Conservation (phyloP, 2,797 vertebrate genomes). For the Pempheris klunzingeri region DNA sequence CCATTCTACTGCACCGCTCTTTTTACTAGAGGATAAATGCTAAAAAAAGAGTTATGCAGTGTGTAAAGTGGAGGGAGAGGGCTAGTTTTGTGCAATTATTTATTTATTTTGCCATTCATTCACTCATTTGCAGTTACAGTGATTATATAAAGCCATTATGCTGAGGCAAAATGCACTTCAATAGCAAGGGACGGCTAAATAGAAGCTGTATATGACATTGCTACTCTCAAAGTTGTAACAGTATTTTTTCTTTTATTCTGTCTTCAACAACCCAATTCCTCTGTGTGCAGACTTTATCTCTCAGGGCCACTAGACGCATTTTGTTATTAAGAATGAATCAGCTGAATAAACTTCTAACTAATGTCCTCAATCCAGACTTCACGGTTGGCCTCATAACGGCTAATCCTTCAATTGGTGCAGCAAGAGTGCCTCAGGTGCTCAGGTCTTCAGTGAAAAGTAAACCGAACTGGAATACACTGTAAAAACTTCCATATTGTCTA, state of each 20-base stretch:
- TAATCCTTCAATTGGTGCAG: slow-evolving; percentile 77
- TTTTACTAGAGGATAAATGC: slow-evolving; percentile 31
- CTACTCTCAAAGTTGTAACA: slow-evolving; percentile 35
- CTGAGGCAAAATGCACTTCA: slow-evolving; percentile 42
- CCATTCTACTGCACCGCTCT: slow-evolving; percentile 14
- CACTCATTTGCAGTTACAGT: slow-evolving; percentile 46
- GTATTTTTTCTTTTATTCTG: slow-evolving; percentile 34
- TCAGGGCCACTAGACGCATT: slow-evolving; percentile 42
- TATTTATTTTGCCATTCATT: slow-evolving; percentile 49
- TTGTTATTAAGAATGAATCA: slow-evolving; percentile 63
- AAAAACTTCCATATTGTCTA: slow-evolving; percentile 12
- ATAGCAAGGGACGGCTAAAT: slow-evolving; percentile 15
- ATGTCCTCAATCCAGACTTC: slow-evolving; percentile 66
- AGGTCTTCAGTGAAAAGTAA: slow-evolving; percentile 51
- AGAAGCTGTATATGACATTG: slow-evolving; percentile 40
- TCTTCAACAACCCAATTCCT: slow-evolving; percentile 38
- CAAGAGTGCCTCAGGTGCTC: slow-evolving; percentile 49
- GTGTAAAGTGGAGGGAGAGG: slow-evolving; percentile 16
- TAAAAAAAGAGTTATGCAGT: slow-evolving; percentile 24
- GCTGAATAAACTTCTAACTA: slow-evolving; percentile 72
- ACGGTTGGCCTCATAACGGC: slow-evolving; percentile 60
- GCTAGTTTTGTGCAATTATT: slow-evolving; percentile 33
- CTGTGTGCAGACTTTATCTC: slow-evolving; percentile 50
- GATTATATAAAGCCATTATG: slow-evolving; percentile 68
- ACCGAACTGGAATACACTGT: slow-evolving; percentile 28